Evolutionary conservation across 1,140 invertebrate species (phyloP).

Genomic region (Nasonia giraulti): DNA sequence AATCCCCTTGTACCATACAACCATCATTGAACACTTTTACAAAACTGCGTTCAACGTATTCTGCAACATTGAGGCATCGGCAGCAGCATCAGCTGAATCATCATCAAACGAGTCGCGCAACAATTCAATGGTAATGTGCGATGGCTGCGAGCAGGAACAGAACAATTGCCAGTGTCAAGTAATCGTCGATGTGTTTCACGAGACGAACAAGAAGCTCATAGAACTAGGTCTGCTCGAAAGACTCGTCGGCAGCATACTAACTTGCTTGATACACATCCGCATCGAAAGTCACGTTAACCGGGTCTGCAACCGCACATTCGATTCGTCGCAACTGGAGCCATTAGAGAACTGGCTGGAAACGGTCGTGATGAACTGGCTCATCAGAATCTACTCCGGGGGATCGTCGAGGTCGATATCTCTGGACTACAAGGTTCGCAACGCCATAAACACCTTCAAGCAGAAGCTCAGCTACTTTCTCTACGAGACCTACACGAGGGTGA

Average conservation of each 20-base stretch:
- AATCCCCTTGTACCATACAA: conserved; percentile 80
- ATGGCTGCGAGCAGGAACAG: conserved; percentile 82
- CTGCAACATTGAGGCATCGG: conserved; percentile 72
- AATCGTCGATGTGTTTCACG: conserved; percentile 85
- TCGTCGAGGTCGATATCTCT: conserved; percentile 75
- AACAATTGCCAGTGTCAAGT: conserved; percentile 84
- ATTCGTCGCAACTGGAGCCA: conserved; percentile 82
- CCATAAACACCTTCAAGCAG: conserved; percentile 82
- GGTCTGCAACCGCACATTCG: conserved; percentile 88
- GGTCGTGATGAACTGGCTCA: conserved; percentile 88
- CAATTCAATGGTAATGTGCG: conserved; percentile 74
- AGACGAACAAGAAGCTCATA: conserved; percentile 83
- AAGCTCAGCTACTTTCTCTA: conserved; percentile 91
- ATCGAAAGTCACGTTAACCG: conserved; percentile 87
- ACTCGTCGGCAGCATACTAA: conserved; percentile 86
- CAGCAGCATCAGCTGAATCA: conserved; percentile 49
- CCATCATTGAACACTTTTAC: conserved; percentile 85
- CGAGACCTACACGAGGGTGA: conserved; percentile 89
- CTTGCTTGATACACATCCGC: conserved; percentile 85
- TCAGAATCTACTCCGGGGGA: conserved; percentile 83
- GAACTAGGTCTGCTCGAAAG: conserved; percentile 87
- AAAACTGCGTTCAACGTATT: conserved; percentile 85
- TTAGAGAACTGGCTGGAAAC: conserved; percentile 89
- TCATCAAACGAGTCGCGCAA: conserved; percentile 30
- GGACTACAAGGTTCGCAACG: conserved; percentile 75